Evolutionary conservation across 2,113 vertebrate genomes (phyloP), one percentile per base, ranked within the genome.

Genomic region (Nestor notabilis): DNA sequence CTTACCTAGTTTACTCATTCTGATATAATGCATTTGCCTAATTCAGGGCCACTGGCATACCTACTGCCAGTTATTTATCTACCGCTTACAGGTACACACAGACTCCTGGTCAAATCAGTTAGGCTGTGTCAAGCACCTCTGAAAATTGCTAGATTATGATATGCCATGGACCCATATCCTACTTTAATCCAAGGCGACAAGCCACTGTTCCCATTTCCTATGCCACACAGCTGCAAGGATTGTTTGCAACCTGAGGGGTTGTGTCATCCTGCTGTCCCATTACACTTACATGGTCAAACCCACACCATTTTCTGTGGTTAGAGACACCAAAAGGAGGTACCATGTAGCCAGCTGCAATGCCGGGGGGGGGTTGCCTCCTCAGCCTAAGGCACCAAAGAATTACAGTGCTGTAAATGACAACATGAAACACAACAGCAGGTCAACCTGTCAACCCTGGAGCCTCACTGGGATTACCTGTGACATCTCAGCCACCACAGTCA

Each of bases 301-400:
- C 3, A 13, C 37, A 43, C 5, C 0, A 0, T 31, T 69, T 77
- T 47, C 60, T 28, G 23, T 14, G 24, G 6, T 44, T n/a, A 44
- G 41, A 64, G 19, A 66, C 31, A n/a, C 31, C 31, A 63, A 52
- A 65, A 56, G 6, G 9, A 63, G 5, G 5, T 31, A 25, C 13
- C 50, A 23, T 2, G 1, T 0, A 1, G 11, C 19, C 58, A 74
- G 10, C 39, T 0, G 2, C 39, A 64, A 28, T 52, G 28, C 11
- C 81, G 61, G 18, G 0, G 1, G 1, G 23, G 7, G 12, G 52
- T 65, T 52, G 29, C 21, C n/a, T 49, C 24, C 37, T 74, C n/a
- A 2, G 2, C 17, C 18, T 7, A 17, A 27, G 43, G 77, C 53
- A 78, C 5, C 3, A 6, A 61, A 49, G 41, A 91, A 61, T 4